Conservation (phyloP, 2,888 invertebrate species). For the Thereva unica region DNA sequence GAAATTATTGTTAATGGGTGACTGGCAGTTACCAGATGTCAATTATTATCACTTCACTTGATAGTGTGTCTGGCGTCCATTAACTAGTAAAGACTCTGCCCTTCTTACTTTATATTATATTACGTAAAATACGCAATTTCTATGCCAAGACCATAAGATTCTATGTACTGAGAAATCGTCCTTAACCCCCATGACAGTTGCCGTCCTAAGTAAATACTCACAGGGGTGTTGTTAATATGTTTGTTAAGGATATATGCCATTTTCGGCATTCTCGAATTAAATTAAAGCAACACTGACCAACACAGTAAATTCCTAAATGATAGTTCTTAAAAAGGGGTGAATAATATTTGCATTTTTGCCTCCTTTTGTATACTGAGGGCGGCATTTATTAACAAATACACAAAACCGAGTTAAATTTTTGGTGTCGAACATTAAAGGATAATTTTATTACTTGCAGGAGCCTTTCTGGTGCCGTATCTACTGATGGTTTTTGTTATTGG, state of each 20-base stretch:
- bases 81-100: no score
- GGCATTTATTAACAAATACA: not conserved
- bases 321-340: slow-evolving; percentile 14
- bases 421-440: slow-evolving; percentile 7
- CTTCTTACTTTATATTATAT: no score
- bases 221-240: not conserved
- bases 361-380: not conserved
- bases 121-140: no score
- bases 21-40: no score
- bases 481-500: slow-evolving; percentile 77
- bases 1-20: no score
- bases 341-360: slow-evolving; percentile 7
- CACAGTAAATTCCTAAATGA: slow-evolving; percentile 9
- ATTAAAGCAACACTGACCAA: slow-evolving; percentile 29
- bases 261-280: slow-evolving; percentile 23
- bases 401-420: not conserved
- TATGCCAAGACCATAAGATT: no score
- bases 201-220: slow-evolving; percentile 23
- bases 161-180: no score
- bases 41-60: no score
- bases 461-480: slow-evolving; percentile 74
- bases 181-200: not conserved
- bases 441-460: slow-evolving; percentile 63
- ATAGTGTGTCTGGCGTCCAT: no score
- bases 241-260: slow-evolving; percentile 9